These are phyloP conservation scores for Drosophila quinaria DNA, from an alignment of 2,888 invertebrate species.

Conservation along the genomic window DNA sequence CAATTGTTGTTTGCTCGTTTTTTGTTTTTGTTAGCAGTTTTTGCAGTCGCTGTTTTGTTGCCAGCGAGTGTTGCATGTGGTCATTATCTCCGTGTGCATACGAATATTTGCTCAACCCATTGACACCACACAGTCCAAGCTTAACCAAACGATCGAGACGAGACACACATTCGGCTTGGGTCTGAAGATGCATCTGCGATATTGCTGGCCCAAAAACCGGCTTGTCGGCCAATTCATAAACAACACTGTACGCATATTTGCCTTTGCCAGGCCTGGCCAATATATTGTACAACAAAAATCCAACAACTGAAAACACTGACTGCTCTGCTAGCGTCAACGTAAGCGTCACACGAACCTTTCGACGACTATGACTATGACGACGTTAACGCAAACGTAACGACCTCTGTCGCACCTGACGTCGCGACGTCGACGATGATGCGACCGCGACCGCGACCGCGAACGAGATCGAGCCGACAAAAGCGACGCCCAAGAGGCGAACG, in stretches of 20 bases:
- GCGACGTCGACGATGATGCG: slow-evolving; percentile 20
- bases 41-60: slow-evolving; percentile 20
- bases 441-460: slow-evolving; percentile 33
- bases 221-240: slow-evolving; percentile 61
- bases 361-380: slow-evolving; percentile 19
- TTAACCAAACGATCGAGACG: slow-evolving; percentile 32
- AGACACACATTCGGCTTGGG: slow-evolving; percentile 6
- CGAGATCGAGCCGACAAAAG: slow-evolving; percentile 76
- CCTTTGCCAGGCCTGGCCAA: slow-evolving; percentile 42
- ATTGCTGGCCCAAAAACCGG: slow-evolving; percentile 62
- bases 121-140: slow-evolving; percentile 47
- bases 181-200: slow-evolving; percentile 15
- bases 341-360: slow-evolving; percentile 56
- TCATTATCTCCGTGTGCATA: slow-evolving; percentile 38
- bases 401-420: slow-evolving; percentile 48
- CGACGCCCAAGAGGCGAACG: slow-evolving; percentile 76
- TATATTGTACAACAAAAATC: slow-evolving; percentile 71
- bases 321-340: slow-evolving; percentile 20
- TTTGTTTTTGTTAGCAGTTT: slow-evolving; percentile 12
- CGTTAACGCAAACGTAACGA: slow-evolving; percentile 53
- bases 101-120: slow-evolving; percentile 41
- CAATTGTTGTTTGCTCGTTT: slow-evolving; percentile 47
- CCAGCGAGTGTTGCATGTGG: slow-evolving; percentile 31
- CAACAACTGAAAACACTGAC: slow-evolving; percentile 36
- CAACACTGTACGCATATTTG: slow-evolving; percentile 53